These are phyloP conservation scores for Zenarchopterus dispar DNA, from an alignment of 2,797 vertebrate species.

Conservation along the genomic window DNA sequence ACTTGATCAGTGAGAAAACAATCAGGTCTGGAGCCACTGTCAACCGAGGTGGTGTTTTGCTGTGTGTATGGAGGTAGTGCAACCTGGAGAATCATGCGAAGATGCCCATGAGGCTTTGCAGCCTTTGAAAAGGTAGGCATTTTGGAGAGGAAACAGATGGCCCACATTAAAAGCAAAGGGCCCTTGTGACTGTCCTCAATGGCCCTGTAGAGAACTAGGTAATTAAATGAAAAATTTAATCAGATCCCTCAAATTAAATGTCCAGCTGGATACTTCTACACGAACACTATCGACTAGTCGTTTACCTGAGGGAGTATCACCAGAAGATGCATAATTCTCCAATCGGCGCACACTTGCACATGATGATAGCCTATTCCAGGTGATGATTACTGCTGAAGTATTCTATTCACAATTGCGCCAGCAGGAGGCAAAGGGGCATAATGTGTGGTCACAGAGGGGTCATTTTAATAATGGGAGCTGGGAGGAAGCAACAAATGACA, in stretches of 20 bases:
- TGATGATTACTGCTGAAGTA: conserved; percentile 84
- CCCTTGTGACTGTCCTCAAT: conserved; percentile 85
- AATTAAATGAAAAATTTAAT: conserved; percentile 90
- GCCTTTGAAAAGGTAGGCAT: conserved; percentile 77
- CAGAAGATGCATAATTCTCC: conserved; percentile 74
- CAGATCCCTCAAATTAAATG: conserved; percentile 89
- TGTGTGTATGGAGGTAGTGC: conserved; percentile 36
- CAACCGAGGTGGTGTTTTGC: conserved; percentile 39
- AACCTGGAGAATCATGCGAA: conserved; percentile 57
- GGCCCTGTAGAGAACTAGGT: conserved; percentile 85
- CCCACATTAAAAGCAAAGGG: conserved; percentile 84
- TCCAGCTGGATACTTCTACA: conserved; percentile 85
- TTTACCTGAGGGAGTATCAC: conserved; percentile 75
- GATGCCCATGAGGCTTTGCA: conserved; percentile 68
- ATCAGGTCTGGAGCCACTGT: conserved; percentile 56
- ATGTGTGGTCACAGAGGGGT: conserved; percentile 71
- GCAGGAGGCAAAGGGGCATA: conserved; percentile 79
- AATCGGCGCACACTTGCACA: conserved; percentile 71
- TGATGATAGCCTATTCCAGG: conserved; percentile 70
- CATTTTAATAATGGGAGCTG: conserved; percentile 74
- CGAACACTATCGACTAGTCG: conserved; percentile 80
- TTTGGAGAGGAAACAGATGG: conserved; percentile 86
- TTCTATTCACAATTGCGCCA: conserved; percentile 83
- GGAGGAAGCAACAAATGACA: conserved; percentile 62
- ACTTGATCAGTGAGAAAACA: conserved; percentile 55